These are phyloP conservation scores for Diadema setosum DNA, from an alignment of 35 echinoderm and acorn worm species.

Conservation along the genomic window DNA sequence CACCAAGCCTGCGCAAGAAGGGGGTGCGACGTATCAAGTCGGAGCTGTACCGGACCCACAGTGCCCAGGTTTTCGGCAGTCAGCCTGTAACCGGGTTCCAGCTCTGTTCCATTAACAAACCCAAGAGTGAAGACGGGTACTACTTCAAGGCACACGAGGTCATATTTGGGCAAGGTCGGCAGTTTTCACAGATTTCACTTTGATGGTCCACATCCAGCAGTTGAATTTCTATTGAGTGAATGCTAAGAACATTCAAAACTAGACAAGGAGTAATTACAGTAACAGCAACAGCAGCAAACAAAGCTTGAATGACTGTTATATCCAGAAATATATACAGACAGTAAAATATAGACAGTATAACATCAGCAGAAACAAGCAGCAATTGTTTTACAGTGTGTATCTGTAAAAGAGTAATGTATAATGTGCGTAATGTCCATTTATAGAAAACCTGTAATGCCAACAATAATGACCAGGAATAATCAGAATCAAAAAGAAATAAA, in stretches of 20 bases:
- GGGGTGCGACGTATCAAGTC: constrained; percentile 99
- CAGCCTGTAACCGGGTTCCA: constrained; percentile 74
- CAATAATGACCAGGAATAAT: no score
- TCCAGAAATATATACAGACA: neutral
- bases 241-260: neutral
- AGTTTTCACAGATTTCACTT: neutral
- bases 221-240: neutral
- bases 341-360: neutral
- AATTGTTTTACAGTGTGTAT: no score
- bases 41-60: constrained; percentile 78
- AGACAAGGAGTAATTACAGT: neutral
- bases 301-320: neutral
- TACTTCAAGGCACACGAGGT: constrained; percentile 82
- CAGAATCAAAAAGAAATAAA: no score
- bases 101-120: constrained; percentile 96
- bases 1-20: constrained; percentile 96
- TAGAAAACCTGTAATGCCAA: no score
- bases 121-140: constrained; percentile 89
- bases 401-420: no score
- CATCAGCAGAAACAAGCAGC: no score
- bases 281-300: neutral
- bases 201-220: neutral
- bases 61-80: constrained; percentile 54
- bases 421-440: no score
- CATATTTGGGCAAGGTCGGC: constrained; percentile 46